These are phyloP conservation scores for Siniperca knerii DNA, from an alignment of 2,113 vertebrate species.

Conservation along the genomic window DNA sequence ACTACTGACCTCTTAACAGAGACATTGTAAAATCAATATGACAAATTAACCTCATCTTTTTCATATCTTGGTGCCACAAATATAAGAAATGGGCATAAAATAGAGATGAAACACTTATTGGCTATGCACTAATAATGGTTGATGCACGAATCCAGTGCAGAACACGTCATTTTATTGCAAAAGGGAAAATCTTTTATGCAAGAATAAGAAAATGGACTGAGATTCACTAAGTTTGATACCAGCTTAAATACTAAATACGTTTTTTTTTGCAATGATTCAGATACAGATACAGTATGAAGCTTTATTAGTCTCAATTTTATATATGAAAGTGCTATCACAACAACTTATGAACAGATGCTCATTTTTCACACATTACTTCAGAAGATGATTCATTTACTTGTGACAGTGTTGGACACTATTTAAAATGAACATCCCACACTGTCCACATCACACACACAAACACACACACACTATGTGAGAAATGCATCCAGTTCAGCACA, in stretches of 20 bases:
- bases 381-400: constrained; percentile 7
- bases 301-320: neutral
- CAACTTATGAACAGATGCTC: constrained; percentile 1
- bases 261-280: neutral
- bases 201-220: neutral
- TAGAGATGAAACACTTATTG: neutral
- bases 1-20: constrained; percentile 21
- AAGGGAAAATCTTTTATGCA: neutral
- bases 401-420: neutral
- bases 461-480: neutral
- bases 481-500: neutral
- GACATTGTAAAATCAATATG: constrained; percentile 4
- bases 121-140: neutral
- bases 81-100: constrained; percentile 6
- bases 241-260: neutral
- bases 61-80: constrained; percentile 9
- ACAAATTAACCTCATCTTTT: constrained; percentile 7
- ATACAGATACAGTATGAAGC: neutral
- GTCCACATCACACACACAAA: neutral
- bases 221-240: neutral
- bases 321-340: neutral
- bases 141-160: neutral
- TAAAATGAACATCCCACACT: neutral
- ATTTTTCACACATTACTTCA: constrained; percentile 10
- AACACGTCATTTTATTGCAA: neutral